Percentiles rank a stretch among this genome's conserved stretches.
These are phyloP conservation scores for Petrocephalus zakoni DNA, from an alignment of 2,113 vertebrate genomes.

Conservation along the genomic window DNA sequence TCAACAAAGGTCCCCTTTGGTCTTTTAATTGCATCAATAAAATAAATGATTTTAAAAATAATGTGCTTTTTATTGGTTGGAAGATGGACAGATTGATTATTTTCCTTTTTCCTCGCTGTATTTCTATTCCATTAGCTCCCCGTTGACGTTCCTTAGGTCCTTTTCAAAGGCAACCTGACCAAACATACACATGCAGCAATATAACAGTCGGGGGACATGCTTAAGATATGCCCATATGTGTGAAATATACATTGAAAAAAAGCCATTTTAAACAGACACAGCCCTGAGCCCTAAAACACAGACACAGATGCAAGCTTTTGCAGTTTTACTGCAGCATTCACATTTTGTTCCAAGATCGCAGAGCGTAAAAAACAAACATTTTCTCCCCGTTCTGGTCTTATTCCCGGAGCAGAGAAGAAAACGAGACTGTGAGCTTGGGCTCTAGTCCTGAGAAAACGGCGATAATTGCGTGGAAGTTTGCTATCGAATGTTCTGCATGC, in stretches of 20 bases:
- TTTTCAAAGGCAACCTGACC: not conserved
- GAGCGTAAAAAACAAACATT: not conserved
- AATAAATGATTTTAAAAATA: not conserved
- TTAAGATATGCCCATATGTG: not conserved
- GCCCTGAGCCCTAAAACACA: not conserved
- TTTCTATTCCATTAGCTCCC: not conserved
- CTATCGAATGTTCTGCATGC: not conserved
- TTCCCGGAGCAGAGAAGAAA: not conserved
- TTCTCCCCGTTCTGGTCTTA: not conserved
- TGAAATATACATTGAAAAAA: not conserved
- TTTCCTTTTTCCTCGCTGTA: not conserved
- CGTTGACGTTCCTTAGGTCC: not conserved
- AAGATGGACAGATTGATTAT: not conserved
- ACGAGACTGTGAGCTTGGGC: not conserved
- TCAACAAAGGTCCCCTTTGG: not conserved
- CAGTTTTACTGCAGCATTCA: not conserved
- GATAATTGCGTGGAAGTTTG: not conserved
- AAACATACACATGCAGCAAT: not conserved
- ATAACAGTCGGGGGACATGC: not conserved
- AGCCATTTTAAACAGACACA: not conserved
- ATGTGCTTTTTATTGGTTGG: not conserved
- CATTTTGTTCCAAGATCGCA: conserved; percentile 1
- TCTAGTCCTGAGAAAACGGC: not conserved
- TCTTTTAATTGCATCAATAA: not conserved
- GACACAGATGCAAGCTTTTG: not conserved